These are phyloP conservation scores for Microctenopoma lineatum DNA, from an alignment of 2,797 vertebrate genomes.

Conservation along the genomic window DNA sequence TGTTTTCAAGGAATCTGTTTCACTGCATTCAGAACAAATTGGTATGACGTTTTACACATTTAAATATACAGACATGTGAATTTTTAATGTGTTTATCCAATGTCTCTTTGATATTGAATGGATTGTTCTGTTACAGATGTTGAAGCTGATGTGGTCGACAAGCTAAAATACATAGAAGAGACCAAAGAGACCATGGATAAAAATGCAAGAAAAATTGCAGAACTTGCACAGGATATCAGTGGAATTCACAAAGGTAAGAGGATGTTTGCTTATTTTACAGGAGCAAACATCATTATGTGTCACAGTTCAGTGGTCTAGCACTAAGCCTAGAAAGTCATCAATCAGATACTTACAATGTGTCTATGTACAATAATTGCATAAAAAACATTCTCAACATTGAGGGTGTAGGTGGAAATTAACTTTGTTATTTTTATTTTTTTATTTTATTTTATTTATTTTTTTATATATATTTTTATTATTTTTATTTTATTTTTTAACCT, in stretches of 20 bases:
- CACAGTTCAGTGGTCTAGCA: background rate
- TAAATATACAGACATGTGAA: background rate
- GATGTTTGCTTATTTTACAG: background rate
- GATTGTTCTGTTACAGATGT: slow-evolving; percentile 71
- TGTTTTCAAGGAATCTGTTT: slow-evolving; percentile 85
- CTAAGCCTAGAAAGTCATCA: too few relatives aligned
- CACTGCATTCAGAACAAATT: slow-evolving; percentile 82
- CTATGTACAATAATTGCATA: too few relatives aligned
- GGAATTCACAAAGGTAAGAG: slow-evolving; percentile 85
- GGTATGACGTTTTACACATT: slow-evolving; percentile 77
- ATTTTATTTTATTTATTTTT: too few relatives aligned
- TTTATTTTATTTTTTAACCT: too few relatives aligned
- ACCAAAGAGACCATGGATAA: slow-evolving; percentile 83
- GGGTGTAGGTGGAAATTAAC: too few relatives aligned
- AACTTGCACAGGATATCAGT: slow-evolving; percentile 78
- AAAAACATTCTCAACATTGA: too few relatives aligned
- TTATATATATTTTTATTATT: too few relatives aligned
- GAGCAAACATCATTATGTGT: background rate
- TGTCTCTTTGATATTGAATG: background rate
- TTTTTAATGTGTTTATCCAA: background rate
- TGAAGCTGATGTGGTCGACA: slow-evolving; percentile 79
- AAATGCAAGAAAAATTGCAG: slow-evolving; percentile 80
- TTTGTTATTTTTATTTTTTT: too few relatives aligned
- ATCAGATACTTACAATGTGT: too few relatives aligned
- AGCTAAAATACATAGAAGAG: slow-evolving; percentile 84